Evolutionary conservation across 2,888 invertebrate species (phyloP), one percentile per base, ranked within the genome.

Genomic region (Aplocera efformata): DNA sequence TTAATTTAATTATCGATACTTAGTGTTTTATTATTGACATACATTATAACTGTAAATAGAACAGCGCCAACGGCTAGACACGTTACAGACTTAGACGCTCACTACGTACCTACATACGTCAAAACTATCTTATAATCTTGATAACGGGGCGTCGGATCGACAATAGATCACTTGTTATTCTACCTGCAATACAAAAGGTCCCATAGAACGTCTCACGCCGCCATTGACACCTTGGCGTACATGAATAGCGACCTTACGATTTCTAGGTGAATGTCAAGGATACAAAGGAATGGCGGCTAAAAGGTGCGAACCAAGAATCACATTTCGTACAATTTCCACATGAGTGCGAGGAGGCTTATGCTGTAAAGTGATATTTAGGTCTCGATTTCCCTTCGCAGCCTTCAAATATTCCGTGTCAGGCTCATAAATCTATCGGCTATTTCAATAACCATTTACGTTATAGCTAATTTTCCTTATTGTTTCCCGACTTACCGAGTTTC

Each of bases 111-210:
- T 7, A 42, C 39, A 40, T 44, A 54, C 45, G 42, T 51, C 47
- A 49, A 42, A 41, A 44, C 39, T 42, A 44, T 27, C 42, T 47
- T 33, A 37, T 50, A 33, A 54, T 54, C 54, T 50, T 46, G 51
- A 54, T 54, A 42, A 42, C 38, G 42, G 24, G 32, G 35, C 37
- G 39, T 33, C 43, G 22, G 20, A 32, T 40, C 31, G 41, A 50
- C 51, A 55, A 55, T 50, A 42, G 47, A 44, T 50, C 54, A 52
- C 54, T 52, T 55, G 54, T 55, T 52, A 55, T 55, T 55, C 48
- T 48, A 45, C 46, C 32, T 48, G 51, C 49, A 45, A 49, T 51
- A 54, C 54, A 54, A 54, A 49, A 51, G 51, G 45, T 40, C 39
- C 36, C 34, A 44, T 46, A 32, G 45, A 48, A 42, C 48, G 42